These are phyloP conservation scores for Drosophila multiciliata DNA, from an alignment of 2,888 invertebrate genomes.

Conservation along the genomic window DNA sequence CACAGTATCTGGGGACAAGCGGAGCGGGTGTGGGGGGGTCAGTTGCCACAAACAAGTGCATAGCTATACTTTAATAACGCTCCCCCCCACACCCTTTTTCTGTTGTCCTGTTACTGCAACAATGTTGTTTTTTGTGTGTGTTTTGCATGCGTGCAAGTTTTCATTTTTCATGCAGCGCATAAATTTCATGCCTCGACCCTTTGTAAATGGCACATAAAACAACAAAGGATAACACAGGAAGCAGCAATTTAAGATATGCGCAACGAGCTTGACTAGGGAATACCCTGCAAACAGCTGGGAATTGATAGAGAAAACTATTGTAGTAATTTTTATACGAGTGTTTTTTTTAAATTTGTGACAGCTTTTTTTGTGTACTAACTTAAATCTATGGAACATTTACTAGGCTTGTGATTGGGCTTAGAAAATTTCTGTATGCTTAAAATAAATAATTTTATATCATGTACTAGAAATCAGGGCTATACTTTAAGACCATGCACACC, in stretches of 20 bases:
- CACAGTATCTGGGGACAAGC: background rate
- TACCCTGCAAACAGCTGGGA: background rate
- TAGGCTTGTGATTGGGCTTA: no score
- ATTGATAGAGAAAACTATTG: no score
- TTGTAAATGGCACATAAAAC: slow-evolving; percentile 40
- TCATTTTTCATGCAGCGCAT: slow-evolving; percentile 69
- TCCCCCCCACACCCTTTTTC: background rate
- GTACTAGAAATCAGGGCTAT: background rate
- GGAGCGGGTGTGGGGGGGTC: background rate
- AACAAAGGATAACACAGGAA: slow-evolving; percentile 2
- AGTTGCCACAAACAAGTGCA: slow-evolving; percentile 11
- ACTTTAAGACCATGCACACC: no score
- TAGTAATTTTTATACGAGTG: no score
- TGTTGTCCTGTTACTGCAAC: slow-evolving; percentile 10
- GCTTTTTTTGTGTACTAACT: background rate
- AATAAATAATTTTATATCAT: background rate
- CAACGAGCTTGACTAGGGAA: background rate
- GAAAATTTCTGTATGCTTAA: background rate
- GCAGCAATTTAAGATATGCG: no score
- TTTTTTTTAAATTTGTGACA: background rate
- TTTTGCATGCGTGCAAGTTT: slow-evolving; percentile 68
- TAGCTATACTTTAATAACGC: slow-evolving; percentile 53
- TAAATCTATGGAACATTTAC: background rate
- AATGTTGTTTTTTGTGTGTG: slow-evolving; percentile 9
- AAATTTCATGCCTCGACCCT: slow-evolving; percentile 62